A percentile compares a stretch with the other conserved stretches of the same genome.
Evolutionary conservation across 2,113 vertebrate species (phyloP).

Genomic region (Bombycilla garrulus): DNA sequence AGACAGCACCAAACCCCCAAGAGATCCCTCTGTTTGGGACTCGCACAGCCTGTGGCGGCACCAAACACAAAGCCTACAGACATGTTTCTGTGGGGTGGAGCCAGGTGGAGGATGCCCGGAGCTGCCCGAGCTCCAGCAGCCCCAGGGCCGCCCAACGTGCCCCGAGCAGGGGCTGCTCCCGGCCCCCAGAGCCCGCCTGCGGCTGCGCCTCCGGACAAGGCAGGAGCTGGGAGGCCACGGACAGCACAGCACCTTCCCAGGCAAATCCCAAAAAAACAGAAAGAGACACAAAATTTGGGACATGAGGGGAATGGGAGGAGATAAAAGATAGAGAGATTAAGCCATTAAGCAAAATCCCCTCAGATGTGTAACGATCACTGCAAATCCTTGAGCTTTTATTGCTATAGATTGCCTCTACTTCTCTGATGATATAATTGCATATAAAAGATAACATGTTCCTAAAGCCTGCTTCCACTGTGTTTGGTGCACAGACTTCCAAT

Average conservation of each 20-base stretch:
- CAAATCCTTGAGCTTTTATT: background rate
- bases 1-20: background rate
- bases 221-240: rapidly evolving
- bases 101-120: rapidly evolving
- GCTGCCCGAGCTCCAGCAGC: background rate
- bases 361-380: background rate
- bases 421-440: background rate
- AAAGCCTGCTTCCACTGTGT: background rate
- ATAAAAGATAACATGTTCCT: background rate
- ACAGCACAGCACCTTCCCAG: background rate
- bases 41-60: rapidly evolving
- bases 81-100: background rate
- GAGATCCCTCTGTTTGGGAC: background rate
- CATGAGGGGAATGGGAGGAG: background rate
- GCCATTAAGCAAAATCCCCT: background rate
- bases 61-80: rapidly evolving
- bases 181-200: background rate
- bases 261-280: background rate
- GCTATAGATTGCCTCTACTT: background rate
- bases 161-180: background rate
- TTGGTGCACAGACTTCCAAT: background rate
- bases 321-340: background rate
- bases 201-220: background rate
- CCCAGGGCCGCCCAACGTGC: rapidly evolving
- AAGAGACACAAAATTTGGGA: background rate